Base-by-base conservation (phyloP, 1,140 invertebrate genomes). In the Yoshiicerus persimilis region DNA sequence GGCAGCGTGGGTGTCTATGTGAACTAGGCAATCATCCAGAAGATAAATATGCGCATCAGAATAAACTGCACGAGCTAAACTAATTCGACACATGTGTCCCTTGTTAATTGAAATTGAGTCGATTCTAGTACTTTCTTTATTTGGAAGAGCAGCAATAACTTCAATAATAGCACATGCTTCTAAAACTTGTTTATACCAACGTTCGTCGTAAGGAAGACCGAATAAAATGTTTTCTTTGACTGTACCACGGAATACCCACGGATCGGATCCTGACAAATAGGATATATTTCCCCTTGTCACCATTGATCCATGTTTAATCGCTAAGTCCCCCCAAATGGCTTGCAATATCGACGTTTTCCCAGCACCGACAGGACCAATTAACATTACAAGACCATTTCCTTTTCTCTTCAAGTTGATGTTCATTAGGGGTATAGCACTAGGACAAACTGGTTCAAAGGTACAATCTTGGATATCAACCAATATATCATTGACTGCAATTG, bases 11-110 rank as follows among this genome's bases (percentile, higher is more conserved):
- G 39, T 30, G 30, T 95, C 94, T 41, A 95, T 92, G 10, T 94
- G 94, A 36, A 93, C 93, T 4, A 95, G 92, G 6, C 94, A 94
- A 91, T 95, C 95, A 92, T 95, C 95, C 88, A 95, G 91, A 25
- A 93, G 91, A 88, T 93, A 94, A 39, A 95, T 90, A 88, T 95
- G 93, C 38, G 92, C 91, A 85, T 94, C 91, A 8, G 92, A 91
- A 90, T 95, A 95, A 30, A 95, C 92, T 38, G 94, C 94, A 90
- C 95, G 91, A 2, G 95, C 95, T 4, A 80, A 20, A 9, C 13
- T 38, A 3, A 80, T 80, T 13, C 75, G 10, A 23, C 75, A 80
- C 75, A 38, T 38, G 9, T 80, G 34, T 23, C 75, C 75, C 23
- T 36, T 80, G 5, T 16, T n/a, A 6, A 80, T 9, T 23, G 75